Conservation (phyloP, 2,113 vertebrate species). For the Microcebus ravelobensis region DNA sequence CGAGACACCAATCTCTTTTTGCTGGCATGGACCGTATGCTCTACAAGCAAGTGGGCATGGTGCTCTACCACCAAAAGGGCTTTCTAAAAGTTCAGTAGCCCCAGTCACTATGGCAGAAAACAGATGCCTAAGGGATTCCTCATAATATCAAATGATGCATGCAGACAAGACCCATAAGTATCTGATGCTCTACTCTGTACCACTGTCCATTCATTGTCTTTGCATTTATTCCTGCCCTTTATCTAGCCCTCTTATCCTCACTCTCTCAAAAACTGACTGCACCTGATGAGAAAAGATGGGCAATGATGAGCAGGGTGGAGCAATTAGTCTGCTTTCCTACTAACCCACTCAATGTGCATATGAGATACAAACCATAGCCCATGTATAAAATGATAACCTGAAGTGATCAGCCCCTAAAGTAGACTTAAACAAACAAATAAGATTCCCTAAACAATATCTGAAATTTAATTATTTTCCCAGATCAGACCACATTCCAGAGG, state of each 20-base stretch:
- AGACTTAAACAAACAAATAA: slow-evolving; percentile 10
- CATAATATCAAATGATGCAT: background rate
- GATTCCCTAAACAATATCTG: background rate
- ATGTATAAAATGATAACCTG: background rate
- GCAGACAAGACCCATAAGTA: background rate
- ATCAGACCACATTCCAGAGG: background rate
- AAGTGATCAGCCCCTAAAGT: background rate
- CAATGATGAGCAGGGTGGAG: background rate
- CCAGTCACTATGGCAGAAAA: background rate
- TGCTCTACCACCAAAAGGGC: background rate
- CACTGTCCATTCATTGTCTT: background rate
- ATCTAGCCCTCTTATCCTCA: background rate
- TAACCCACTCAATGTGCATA: background rate
- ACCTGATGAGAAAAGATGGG: background rate
- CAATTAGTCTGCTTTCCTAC: background rate
- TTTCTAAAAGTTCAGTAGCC: background rate
- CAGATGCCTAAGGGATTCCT: background rate
- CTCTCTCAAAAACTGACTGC: background rate
- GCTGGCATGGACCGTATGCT: background rate
- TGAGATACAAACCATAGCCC: background rate
- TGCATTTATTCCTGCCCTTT: background rate
- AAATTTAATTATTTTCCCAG: slow-evolving; percentile 17
- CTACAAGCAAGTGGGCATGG: background rate
- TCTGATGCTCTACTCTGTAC: background rate
- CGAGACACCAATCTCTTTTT: background rate